These are phyloP conservation scores for Elgaria multicarinata DNA, from an alignment of 2,113 vertebrate genomes.

Conservation along the genomic window DNA sequence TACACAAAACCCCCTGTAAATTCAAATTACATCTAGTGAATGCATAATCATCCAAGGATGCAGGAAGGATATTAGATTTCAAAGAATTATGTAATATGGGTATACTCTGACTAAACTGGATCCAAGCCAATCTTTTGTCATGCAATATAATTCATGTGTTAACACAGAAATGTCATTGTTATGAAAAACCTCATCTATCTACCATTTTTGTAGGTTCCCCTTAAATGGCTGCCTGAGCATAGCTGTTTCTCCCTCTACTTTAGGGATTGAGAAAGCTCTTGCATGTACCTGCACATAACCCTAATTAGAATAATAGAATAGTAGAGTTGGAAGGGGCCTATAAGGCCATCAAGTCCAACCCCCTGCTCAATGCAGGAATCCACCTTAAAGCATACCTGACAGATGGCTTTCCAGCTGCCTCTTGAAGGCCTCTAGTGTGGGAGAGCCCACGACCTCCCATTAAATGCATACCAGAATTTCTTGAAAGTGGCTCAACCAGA, in stretches of 20 bases:
- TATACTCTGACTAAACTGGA: neutral
- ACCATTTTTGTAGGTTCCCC: neutral
- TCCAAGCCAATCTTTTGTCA: neutral
- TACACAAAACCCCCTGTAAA: neutral
- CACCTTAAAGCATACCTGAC: no score
- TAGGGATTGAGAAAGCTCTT: neutral
- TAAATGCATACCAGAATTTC: neutral
- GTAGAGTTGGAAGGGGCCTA: no score
- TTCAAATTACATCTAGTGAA: neutral
- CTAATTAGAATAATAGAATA: no score
- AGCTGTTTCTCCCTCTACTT: neutral
- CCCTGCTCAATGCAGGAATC: no score
- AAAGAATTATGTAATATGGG: neutral
- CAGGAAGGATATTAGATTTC: conserved; percentile 1
- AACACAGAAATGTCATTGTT: neutral
- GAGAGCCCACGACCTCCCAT: no score
- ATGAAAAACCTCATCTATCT: neutral
- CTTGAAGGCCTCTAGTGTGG: no score
- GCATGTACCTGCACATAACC: neutral
- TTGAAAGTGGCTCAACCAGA: neutral
- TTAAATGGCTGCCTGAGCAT: neutral
- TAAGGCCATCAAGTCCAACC: no score
- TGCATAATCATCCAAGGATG: neutral
- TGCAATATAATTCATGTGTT: neutral
- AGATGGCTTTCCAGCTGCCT: no score